These are phyloP conservation scores for Therioaphis trifolii DNA, from an alignment of 2,888 invertebrate genomes.

Conservation along the genomic window DNA sequence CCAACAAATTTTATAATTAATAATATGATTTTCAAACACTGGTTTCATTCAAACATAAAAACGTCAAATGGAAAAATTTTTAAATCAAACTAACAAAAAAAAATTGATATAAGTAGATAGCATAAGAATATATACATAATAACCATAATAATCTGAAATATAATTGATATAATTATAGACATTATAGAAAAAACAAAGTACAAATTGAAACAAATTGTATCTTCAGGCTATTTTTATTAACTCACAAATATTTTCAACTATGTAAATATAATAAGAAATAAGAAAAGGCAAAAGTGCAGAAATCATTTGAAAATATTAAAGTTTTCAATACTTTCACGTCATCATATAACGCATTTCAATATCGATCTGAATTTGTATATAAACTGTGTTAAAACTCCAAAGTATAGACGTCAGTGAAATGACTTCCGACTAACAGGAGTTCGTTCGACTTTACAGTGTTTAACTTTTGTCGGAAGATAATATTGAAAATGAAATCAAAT, in stretches of 20 bases:
- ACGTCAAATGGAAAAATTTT: not conserved
- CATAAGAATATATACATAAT: not conserved
- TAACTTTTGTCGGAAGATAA: conserved; percentile 52
- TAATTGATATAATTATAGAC: not conserved
- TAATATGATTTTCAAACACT: not conserved
- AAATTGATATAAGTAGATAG: not conserved
- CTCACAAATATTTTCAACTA: not conserved
- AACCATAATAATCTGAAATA: not conserved
- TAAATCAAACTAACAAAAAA: not conserved
- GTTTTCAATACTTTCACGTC: not conserved
- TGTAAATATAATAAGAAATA: not conserved
- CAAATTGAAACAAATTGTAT: not conserved
- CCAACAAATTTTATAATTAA: not conserved
- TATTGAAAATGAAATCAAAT: conserved; percentile 62
- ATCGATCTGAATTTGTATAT: not conserved
- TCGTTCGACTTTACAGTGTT: conserved; percentile 37
- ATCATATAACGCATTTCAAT: conserved; percentile 7
- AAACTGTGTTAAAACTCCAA: conserved; percentile 28
- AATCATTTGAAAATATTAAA: not conserved
- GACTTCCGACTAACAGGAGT: conserved; percentile 50
- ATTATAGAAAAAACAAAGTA: not conserved
- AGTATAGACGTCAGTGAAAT: conserved; percentile 49
- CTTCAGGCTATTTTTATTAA: not conserved
- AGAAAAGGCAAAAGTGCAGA: not conserved
- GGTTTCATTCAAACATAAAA: not conserved